Evolutionary conservation across 2,113 vertebrate genomes (phyloP).

Genomic region (Crotalus viridis): DNA sequence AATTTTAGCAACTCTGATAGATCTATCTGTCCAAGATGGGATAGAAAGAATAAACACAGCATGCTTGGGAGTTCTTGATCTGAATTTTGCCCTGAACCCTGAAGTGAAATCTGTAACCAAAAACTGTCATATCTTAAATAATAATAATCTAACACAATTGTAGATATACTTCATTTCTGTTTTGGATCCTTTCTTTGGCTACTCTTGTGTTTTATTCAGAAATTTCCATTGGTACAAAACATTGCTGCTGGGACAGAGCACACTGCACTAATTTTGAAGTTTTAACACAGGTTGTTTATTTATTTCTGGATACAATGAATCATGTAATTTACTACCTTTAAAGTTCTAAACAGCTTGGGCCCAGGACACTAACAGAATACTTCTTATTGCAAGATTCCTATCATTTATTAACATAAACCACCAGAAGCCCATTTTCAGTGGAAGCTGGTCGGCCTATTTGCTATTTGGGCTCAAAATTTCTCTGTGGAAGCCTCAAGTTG

Average conservation of each 20-base stretch:
- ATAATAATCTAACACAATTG: neutral
- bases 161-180: neutral
- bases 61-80: neutral
- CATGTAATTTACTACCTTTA: neutral
- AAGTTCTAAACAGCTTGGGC: neutral
- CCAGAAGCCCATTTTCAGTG: neutral
- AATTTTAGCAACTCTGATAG: neutral
- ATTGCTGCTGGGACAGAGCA: neutral
- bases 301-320: neutral
- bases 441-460: neutral
- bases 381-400: neutral
- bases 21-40: neutral
- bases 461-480: neutral
- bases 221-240: neutral
- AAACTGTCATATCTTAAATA: neutral
- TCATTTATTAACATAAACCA: neutral
- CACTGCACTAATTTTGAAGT: neutral
- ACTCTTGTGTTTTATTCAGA: neutral
- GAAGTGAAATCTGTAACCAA: neutral
- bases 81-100: neutral
- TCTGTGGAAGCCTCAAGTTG: neutral
- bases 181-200: neutral
- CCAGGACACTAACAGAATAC: neutral
- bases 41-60: neutral
- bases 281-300: neutral